Evolutionary conservation across 2,888 invertebrate genomes (phyloP).

Genomic region (Rotaria socialis): DNA sequence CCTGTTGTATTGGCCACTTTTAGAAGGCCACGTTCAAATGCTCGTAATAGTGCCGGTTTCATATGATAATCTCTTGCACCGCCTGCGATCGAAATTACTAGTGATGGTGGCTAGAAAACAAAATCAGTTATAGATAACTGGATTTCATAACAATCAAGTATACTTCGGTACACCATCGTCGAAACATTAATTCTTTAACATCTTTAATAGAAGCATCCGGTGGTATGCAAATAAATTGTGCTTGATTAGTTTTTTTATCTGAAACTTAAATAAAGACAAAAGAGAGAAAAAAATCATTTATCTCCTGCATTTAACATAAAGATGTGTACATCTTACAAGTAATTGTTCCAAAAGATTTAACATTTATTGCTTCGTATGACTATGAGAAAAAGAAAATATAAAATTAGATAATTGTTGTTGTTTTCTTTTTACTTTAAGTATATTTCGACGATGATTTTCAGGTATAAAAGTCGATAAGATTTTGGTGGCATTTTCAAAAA

Average conservation of each 20-base stretch:
- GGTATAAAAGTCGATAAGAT: neutral
- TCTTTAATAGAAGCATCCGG: neutral
- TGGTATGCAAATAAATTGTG: neutral
- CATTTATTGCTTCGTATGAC: neutral
- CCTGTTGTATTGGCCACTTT: slow-evolving; percentile 58
- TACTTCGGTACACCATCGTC: neutral
- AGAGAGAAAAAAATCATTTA: neutral
- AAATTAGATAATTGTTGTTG: too few species aligned
- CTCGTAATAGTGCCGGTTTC: slow-evolving; percentile 55
- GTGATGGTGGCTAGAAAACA: slow-evolving; percentile 52
- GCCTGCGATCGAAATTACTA: slow-evolving; percentile 60
- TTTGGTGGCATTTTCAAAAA: neutral
- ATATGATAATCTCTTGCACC: slow-evolving; percentile 59
- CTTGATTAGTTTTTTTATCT: neutral
- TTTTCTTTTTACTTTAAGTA: neutral
- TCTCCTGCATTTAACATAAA: too few species aligned
- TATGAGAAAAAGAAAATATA: neutral
- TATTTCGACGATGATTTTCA: neutral
- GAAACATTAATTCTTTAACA: neutral
- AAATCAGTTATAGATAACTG: neutral
- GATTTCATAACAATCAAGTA: neutral
- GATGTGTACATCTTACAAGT: neutral
- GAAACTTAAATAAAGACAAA: neutral
- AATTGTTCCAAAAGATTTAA: neutral
- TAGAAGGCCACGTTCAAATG: slow-evolving; percentile 57